Evolutionary conservation across 1,140 invertebrate species (phyloP).

Genomic region (Zaprionus kolodkinae): DNA sequence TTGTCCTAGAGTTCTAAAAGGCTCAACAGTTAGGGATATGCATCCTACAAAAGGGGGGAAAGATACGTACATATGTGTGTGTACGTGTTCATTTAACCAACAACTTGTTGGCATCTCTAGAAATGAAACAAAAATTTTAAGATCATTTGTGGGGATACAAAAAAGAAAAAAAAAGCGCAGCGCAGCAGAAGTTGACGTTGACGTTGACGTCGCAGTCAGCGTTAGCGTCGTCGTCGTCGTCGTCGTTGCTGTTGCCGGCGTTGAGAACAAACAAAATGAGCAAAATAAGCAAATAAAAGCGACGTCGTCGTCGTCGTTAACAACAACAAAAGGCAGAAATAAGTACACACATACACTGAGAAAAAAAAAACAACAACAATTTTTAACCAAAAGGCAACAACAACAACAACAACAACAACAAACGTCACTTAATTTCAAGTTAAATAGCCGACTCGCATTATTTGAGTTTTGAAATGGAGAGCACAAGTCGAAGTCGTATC

Average conservation of each 20-base stretch:
- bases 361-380: constrained; percentile 19
- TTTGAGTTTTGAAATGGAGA: constrained; percentile 81
- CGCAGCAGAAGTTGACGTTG: constrained; percentile 23
- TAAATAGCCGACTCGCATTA: constrained; percentile 80
- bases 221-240: constrained; percentile 13
- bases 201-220: constrained; percentile 8
- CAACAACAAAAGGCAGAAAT: constrained; percentile 40
- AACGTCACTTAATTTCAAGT: constrained; percentile 80
- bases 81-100: constrained; percentile 59
- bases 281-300: constrained; percentile 77
- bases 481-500: constrained; percentile 63
- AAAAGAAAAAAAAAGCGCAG: constrained; percentile 48
- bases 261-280: constrained; percentile 77
- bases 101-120: constrained; percentile 69
- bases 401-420: constrained; percentile 41
- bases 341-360: constrained; percentile 43
- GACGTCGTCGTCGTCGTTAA: constrained; percentile 27
- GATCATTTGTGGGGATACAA: constrained; percentile 36
- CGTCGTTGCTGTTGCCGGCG: constrained; percentile 34
- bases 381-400: constrained; percentile 38
- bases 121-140: constrained; percentile 51
- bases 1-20: neutral
- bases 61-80: constrained; percentile 51
- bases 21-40: neutral
- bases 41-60: neutral